Evolutionary conservation across 2,888 invertebrate genomes (phyloP), one percentile per base, ranked within the genome.

Genomic region (Yponomeuta cagnagella): DNA sequence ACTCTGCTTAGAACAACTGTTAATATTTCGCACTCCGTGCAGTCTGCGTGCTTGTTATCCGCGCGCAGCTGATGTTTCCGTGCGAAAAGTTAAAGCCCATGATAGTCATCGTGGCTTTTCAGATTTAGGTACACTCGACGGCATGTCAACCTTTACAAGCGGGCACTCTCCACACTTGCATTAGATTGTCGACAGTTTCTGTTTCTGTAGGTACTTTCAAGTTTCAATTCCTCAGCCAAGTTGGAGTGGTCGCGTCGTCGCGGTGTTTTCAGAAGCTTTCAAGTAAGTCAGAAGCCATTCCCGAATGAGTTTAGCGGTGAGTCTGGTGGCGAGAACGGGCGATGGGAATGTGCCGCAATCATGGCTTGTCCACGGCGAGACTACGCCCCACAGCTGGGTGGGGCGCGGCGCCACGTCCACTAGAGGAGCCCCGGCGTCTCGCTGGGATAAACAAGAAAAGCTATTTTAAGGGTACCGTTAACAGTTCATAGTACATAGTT

Each of bases 291-390:
- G 52, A 2, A 68, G 31, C 67, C 67, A 68, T 37, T 43, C 10
- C n/a, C 48, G 33, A 9, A 68, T 68, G 9, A 12, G 65, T 65
- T 10, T 23, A 43, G 67, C 33, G 15, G 67, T 68, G 10, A 68
- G 67, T 68, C 67, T 37, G 5, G 67, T n/a, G 1, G 67, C 67
- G n/a, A 68, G 33, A 2, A 68, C 33, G n/a, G 67, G 67, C 8
- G 67, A 9, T 2, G n/a, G 67, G 33, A 33, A n/a, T 9, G 33
- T 33, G 43, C 12, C 15, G 23, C 67, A 68, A 37, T 68, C 12
- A 4, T 37, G 8, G 43, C n/a, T 37, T 48, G 33, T 48, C 67
- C 67, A 68, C 15, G 37, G 9, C 1, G 67, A 68, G 37, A 37
- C 10, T 12, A 68, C 67, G 33, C 67, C 48, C 67, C 67, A 68